Conservation (phyloP, 2,113 vertebrate species). For the Ciconia boyciana region DNA sequence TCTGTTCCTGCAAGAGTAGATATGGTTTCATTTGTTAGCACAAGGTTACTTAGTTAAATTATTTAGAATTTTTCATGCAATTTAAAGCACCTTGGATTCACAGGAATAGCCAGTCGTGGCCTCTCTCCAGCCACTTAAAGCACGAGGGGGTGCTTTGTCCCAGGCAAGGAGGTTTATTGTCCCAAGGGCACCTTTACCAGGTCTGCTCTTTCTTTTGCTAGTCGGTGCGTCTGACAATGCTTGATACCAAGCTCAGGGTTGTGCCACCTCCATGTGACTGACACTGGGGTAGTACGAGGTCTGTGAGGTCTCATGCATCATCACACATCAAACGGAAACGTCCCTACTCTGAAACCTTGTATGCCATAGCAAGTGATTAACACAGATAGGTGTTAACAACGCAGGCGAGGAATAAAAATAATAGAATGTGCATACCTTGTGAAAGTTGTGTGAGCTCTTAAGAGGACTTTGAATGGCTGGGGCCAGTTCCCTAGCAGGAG, state of each 20-base stretch:
- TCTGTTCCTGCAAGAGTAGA: background rate
- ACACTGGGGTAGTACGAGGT: too few relatives aligned
- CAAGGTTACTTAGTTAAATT: background rate
- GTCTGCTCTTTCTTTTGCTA: background rate
- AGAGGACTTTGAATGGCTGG: background rate
- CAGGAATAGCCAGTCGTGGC: background rate
- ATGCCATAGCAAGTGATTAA: background rate
- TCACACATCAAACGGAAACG: background rate
- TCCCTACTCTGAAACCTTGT: background rate
- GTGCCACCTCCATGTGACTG: background rate
- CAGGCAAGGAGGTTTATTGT: background rate
- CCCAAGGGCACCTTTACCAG: background rate
- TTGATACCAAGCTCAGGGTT: background rate
- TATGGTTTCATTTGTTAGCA: background rate
- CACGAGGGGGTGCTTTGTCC: background rate
- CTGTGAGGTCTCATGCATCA: background rate
- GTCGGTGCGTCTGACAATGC: background rate
- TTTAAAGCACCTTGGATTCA: background rate
- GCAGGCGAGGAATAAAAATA: background rate
- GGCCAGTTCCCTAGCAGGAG: background rate
- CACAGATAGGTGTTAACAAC: background rate
- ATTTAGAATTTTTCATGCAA: background rate
- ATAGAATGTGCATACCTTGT: background rate
- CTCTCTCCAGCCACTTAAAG: background rate
- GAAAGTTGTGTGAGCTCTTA: background rate